Evolutionary conservation across 2,113 vertebrate species (phyloP), one percentile per base, ranked within the genome.

Genomic region (Aptenodytes forsteri): DNA sequence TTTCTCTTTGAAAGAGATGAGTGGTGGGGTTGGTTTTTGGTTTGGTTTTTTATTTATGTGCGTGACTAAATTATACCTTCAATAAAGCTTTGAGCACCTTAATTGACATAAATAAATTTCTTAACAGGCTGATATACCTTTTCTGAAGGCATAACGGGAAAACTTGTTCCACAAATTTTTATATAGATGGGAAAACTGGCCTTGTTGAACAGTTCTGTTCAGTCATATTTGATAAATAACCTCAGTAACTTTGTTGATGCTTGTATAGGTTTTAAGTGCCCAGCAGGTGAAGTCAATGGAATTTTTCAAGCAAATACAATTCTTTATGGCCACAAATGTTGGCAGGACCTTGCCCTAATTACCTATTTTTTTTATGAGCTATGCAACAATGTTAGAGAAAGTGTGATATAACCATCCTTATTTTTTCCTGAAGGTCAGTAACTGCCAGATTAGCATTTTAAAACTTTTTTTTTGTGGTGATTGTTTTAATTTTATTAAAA

Each of bases 11-110:
- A 83, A 77, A 46, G 34, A 62, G 19, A 13, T 61, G 34, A 54
- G 10, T 0, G 1, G 9, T 67, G 18, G 29, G 12, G 17, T 38
- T 56, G 20, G 1, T 10, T 56, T 82, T 58, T 42, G 34, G 6
- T 50, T 75, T 11, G 5, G 3, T 15, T 38, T 38, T n/a, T 30
- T 44, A 26, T 16, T 59, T 38, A 38, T 17, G 13, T n/a, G 61
- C 4, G 3, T 69, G 46, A 40, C 50, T 69, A 34, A 47, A 62
- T 72, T 85, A 50, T 32, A 44, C 21, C 32, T 76, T 56, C 21
- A 34, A 1, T 2, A 1, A 65, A 52, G 22, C 15, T 13, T 71
- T 85, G 17, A 56, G 38, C 66, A 50, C 59, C 23, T 46, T 64
- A n/a, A 72, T 14, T 66, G 52, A n/a, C 23, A 23, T 40, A 40